Evolutionary conservation across 2,113 vertebrate species (phyloP), one percentile per base, ranked within the genome.

Genomic region (Cyanistes caeruleus): DNA sequence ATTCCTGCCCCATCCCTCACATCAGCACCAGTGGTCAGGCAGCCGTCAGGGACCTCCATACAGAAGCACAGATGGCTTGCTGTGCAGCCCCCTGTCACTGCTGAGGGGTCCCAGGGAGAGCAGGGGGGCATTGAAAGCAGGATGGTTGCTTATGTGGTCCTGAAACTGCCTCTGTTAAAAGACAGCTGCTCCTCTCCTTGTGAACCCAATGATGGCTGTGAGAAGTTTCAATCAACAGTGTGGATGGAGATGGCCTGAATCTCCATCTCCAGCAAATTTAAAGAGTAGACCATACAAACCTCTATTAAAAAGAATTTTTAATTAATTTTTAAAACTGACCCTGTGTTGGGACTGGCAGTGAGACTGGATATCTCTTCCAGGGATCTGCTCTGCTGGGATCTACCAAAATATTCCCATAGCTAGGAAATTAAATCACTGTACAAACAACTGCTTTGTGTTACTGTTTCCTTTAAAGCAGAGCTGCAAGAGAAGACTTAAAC

Each of bases 11-110:
- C 37, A 6, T 16, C 46, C 53, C 55, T 80, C 3, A 1, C 5
- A 1, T 11, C 59, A 52, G 69, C 77, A 64, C 20, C n/a, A 15
- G 46, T 0, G 2, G 28, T 21, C 43, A 5, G 30, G n/a, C 39
- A 77, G 60, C 28, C 0, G 0, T 8, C 4, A 5, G 41, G 16
- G 31, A 44, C 0, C 1, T 5, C 33, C 0, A 0, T 0, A 7
- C 44, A 84, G 59, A 69, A 80, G 28, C 33, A 43, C 20, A 28
- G 22, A 43, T 8, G 0, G 0, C 8, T 59, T 11, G 9, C 73
- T 46, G 9, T 28, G 44, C n/a, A 63, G 30, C 7, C 13, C 9
- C 20, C 22, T 5, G 2, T 20, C 4, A 0, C 48, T 18, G 59
- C 19, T 13, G 46, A n/a, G 33, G 18, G 27, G 48, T 5, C 8